A percentile compares a stretch with the other conserved stretches of the same genome.
phyloP scores from a whole-genome alignment of 2,797 vertebrate genomes.

The Hypotaenidia okinawae region DNA sequence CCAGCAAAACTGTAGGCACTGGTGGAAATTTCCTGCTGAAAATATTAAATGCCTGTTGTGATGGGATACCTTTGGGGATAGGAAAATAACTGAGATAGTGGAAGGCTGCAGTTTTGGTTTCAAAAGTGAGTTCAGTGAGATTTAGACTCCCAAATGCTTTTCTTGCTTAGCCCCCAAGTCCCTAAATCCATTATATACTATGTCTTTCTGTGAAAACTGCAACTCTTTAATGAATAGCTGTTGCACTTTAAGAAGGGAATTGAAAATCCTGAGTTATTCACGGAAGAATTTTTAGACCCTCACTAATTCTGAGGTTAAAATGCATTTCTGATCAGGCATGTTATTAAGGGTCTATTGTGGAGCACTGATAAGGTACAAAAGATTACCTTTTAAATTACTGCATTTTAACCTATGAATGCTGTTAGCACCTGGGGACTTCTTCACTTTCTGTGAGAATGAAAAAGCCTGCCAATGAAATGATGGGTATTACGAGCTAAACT shows the following conservation, averaged over 20 bases:
- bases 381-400: constrained; percentile 54
- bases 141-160: background rate
- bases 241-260: background rate
- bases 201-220: background rate
- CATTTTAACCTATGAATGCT: background rate
- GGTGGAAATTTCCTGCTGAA: background rate
- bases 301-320: constrained; percentile 34
- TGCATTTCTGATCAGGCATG: constrained; percentile 5
- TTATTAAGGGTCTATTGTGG: constrained; percentile 35
- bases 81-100: background rate
- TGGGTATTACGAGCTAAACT: background rate
- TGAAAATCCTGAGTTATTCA: constrained; percentile 12
- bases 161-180: background rate
- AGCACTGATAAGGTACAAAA: constrained; percentile 29
- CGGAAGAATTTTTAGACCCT: background rate
- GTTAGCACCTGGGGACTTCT: background rate
- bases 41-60: background rate
- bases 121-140: background rate
- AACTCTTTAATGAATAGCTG: constrained; percentile 19
- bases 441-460: background rate
- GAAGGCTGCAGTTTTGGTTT: background rate
- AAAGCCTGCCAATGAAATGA: background rate
- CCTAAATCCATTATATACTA: background rate
- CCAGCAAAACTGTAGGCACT: background rate
- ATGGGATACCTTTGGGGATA: background rate